phyloP scores from a whole-genome alignment of 2,888 invertebrate species.

The Pristionchus fissidentatus region DNA sequence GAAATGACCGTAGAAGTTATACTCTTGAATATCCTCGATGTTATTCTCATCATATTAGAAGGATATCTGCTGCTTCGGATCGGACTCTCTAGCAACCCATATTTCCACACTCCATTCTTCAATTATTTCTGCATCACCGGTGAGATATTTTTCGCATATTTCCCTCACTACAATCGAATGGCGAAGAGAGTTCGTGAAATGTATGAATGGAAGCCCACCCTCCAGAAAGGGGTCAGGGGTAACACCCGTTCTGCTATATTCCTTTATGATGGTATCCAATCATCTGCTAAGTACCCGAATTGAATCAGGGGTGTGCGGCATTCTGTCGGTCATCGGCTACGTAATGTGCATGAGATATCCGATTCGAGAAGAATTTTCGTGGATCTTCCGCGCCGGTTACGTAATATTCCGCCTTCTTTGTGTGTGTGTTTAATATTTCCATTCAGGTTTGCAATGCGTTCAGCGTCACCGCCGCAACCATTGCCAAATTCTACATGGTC shows the following conservation, averaged over 20 bases:
- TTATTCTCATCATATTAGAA: no score
- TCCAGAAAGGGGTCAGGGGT: no score
- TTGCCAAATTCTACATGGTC: neutral
- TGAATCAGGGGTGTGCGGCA: neutral
- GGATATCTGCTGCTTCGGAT: no score
- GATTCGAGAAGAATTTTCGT: neutral
- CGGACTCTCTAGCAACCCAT: no score
- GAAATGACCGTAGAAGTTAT: no score
- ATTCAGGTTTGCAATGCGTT: neutral
- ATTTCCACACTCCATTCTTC: slow-evolving; percentile 1
- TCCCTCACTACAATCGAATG: neutral
- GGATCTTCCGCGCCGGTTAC: neutral
- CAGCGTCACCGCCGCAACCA: neutral
- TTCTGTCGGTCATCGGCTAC: neutral
- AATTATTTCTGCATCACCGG: neutral
- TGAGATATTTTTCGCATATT: neutral
- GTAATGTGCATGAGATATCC: neutral
- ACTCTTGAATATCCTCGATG: no score
- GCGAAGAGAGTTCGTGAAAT: neutral
- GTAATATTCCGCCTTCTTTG: neutral
- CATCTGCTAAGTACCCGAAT: no score
- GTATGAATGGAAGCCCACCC: no score
- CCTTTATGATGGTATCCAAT: no score
- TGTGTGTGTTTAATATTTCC: no score
- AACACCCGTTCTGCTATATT: no score